These are phyloP conservation scores for Deilephila elpenor DNA, from an alignment of 2,888 invertebrate species.

Conservation along the genomic window DNA sequence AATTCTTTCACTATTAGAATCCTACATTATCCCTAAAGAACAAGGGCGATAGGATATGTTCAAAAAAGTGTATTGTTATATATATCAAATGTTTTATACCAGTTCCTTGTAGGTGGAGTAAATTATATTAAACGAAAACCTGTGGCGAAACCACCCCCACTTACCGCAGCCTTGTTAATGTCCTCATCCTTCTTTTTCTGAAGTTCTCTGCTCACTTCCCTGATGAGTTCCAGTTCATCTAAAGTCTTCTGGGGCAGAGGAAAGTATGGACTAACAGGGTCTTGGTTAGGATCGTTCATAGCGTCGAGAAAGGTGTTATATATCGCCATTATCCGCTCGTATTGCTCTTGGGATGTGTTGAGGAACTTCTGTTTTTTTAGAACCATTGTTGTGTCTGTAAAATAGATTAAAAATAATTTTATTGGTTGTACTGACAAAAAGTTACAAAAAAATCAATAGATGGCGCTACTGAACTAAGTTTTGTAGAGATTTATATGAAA, in stretches of 20 bases:
- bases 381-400: constrained; percentile 40
- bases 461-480: background rate
- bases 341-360: constrained; percentile 45
- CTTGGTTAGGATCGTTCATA: constrained; percentile 38
- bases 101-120: no score
- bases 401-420: constrained; percentile 40
- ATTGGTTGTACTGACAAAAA: background rate
- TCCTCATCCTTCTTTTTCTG: constrained; percentile 70
- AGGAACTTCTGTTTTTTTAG: constrained; percentile 32
- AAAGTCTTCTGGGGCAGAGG: constrained; percentile 46
- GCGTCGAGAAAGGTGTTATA: constrained; percentile 46
- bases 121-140: no score
- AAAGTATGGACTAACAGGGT: constrained; percentile 56
- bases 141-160: constrained; percentile 18
- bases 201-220: constrained; percentile 62
- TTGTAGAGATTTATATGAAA: background rate
- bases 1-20: no score
- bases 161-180: constrained; percentile 56
- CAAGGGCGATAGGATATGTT: no score
- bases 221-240: constrained; percentile 59
- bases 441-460: background rate
- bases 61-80: no score
- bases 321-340: constrained; percentile 39
- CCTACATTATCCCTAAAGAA: no score
- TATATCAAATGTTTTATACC: no score